These are phyloP conservation scores for Odontamblyopus rebecca DNA, from an alignment of 2,797 vertebrate genomes.

Conservation along the genomic window DNA sequence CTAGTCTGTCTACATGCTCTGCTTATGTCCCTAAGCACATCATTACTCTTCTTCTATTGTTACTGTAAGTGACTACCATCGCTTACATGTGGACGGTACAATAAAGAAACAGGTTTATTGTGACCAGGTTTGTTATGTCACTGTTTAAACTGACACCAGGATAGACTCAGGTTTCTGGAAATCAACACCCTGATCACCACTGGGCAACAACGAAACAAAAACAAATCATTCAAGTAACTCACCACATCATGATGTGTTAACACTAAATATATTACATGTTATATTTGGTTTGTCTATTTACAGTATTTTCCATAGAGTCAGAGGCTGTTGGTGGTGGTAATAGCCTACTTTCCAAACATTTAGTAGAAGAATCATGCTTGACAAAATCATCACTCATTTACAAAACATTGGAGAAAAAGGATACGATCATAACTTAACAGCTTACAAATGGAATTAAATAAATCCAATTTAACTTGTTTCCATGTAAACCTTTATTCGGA, in stretches of 20 bases:
- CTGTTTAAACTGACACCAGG: slow-evolving; percentile 62
- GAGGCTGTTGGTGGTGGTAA: background rate
- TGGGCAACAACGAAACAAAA: slow-evolving; percentile 24
- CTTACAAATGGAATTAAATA: too few relatives aligned
- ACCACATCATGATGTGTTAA: slow-evolving; percentile 9
- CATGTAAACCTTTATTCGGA: too few relatives aligned
- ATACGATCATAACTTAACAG: too few relatives aligned
- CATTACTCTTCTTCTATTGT: slow-evolving; percentile 26
- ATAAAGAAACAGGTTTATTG: slow-evolving; percentile 17
- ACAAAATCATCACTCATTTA: background rate
- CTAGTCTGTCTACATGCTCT: slow-evolving; percentile 33
- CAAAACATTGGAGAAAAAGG: background rate
- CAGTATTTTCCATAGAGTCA: background rate
- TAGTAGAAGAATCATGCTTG: background rate
- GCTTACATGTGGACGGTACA: slow-evolving; percentile 23
- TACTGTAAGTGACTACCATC: slow-evolving; percentile 14
- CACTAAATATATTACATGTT: background rate
- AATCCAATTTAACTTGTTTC: too few relatives aligned
- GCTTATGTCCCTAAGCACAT: slow-evolving; percentile 15
- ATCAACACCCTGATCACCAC: slow-evolving; percentile 35
- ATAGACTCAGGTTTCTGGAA: slow-evolving; percentile 49
- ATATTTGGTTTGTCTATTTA: slow-evolving; percentile 1
- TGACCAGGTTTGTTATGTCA: slow-evolving; percentile 48
- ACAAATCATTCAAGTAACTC: slow-evolving; percentile 35
- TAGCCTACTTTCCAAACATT: background rate